These are phyloP conservation scores for Archaeoteleia sp. DNA, from an alignment of 2,888 invertebrate genomes.

Conservation along the genomic window DNA sequence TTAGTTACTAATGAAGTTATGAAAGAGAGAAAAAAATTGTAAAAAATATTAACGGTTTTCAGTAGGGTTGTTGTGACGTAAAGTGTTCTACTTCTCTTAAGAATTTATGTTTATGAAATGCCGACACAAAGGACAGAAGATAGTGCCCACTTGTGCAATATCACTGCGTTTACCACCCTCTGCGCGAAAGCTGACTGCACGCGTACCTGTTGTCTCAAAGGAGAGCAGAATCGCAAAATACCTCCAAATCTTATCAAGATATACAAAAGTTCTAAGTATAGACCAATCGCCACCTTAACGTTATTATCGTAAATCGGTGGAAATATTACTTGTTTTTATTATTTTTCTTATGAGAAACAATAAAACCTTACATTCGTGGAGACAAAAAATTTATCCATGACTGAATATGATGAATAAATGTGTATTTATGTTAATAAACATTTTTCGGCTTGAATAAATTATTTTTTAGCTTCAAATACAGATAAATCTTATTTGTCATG, in stretches of 20 bases:
- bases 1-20: too few relatives aligned
- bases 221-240: conserved; percentile 14
- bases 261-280: conserved; percentile 14
- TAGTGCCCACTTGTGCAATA: background rate
- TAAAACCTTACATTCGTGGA: too few relatives aligned
- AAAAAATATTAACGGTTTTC: conserved; percentile 8
- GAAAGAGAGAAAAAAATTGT: too few relatives aligned
- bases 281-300: conserved; percentile 18
- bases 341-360: too few relatives aligned
- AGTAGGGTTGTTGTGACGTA: conserved; percentile 16
- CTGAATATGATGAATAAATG: too few relatives aligned
- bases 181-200: conserved; percentile 24
- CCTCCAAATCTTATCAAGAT: conserved; percentile 5
- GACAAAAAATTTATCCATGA: too few relatives aligned
- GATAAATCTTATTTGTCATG: too few relatives aligned
- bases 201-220: background rate
- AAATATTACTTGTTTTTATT: too few relatives aligned
- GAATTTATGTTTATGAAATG: conserved; percentile 32
- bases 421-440: too few relatives aligned
- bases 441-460: too few relatives aligned
- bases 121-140: background rate
- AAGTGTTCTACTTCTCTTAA: conserved; percentile 13
- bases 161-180: conserved; percentile 21
- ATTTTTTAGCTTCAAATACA: too few relatives aligned
- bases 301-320: too few relatives aligned